phyloP scores from a whole-genome alignment of 2,888 invertebrate species.

The Anoncus sp. region DNA sequence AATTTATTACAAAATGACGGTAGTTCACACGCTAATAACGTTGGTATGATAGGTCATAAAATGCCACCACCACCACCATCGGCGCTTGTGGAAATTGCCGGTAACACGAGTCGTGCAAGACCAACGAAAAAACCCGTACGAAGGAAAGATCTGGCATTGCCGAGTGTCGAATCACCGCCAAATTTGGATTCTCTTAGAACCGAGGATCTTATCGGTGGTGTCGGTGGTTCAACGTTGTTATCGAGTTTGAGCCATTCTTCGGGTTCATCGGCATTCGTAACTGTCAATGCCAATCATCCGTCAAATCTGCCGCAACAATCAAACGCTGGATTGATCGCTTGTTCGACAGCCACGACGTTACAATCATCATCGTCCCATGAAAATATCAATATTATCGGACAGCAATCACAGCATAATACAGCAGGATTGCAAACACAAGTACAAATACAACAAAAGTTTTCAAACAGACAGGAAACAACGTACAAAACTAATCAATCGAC shows the following conservation, averaged over 20 bases:
- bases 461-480: slow-evolving; percentile 78
- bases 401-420: no score
- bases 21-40: slow-evolving; percentile 80
- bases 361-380: slow-evolving; percentile 70
- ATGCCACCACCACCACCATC: slow-evolving; percentile 82
- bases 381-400: slow-evolving; percentile 60
- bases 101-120: slow-evolving; percentile 75
- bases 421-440: slow-evolving; percentile 77
- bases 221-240: slow-evolving; percentile 72
- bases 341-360: slow-evolving; percentile 61
- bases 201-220: slow-evolving; percentile 78
- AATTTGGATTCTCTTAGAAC: slow-evolving; percentile 79
- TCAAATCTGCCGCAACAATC: slow-evolving; percentile 79
- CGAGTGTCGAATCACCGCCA: slow-evolving; percentile 75
- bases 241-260: slow-evolving; percentile 71
- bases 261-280: slow-evolving; percentile 80
- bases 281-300: slow-evolving; percentile 73
- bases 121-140: slow-evolving; percentile 81
- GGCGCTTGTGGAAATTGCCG: slow-evolving; percentile 76
- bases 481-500: slow-evolving; percentile 74
- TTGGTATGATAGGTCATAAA: slow-evolving; percentile 75
- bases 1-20: slow-evolving; percentile 96
- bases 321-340: slow-evolving; percentile 69
- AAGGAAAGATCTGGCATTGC: slow-evolving; percentile 77
- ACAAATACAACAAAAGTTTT: slow-evolving; percentile 81